These are phyloP conservation scores for Eciton burchellii DNA, from an alignment of 1,140 invertebrate species.

Conservation along the genomic window DNA sequence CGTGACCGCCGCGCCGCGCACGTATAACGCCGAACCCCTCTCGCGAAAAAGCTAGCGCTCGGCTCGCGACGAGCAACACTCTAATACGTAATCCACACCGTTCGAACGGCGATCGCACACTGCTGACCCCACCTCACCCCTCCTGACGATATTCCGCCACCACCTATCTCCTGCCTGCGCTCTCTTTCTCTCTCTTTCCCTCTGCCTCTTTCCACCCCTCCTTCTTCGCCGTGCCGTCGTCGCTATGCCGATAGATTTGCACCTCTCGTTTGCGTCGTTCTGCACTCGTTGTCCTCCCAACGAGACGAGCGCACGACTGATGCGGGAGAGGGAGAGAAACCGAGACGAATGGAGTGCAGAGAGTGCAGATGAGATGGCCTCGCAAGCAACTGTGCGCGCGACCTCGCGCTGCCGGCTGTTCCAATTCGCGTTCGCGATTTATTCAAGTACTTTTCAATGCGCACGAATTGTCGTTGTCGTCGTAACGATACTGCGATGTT, in stretches of 20 bases:
- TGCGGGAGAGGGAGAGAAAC: neutral
- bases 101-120: slow-evolving; percentile 79
- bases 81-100: slow-evolving; percentile 69
- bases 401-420: neutral
- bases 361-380: neutral
- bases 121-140: slow-evolving; percentile 75
- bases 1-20: neutral
- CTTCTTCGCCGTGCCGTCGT: neutral
- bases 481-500: neutral
- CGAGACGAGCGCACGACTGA: neutral
- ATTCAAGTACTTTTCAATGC: no score
- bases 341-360: neutral
- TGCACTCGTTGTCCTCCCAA: neutral
- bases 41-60: slow-evolving; percentile 3
- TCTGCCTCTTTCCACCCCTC: neutral
- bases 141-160: slow-evolving; percentile 60
- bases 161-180: neutral
- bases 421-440: neutral
- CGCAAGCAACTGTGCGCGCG: neutral
- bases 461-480: neutral
- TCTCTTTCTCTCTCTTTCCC: neutral
- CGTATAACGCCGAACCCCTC: neutral
- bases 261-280: neutral
- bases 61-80: slow-evolving; percentile 41
- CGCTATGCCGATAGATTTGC: neutral